Conservation (phyloP, 2,888 invertebrate genomes). For the Andricus quercusramuli region DNA sequence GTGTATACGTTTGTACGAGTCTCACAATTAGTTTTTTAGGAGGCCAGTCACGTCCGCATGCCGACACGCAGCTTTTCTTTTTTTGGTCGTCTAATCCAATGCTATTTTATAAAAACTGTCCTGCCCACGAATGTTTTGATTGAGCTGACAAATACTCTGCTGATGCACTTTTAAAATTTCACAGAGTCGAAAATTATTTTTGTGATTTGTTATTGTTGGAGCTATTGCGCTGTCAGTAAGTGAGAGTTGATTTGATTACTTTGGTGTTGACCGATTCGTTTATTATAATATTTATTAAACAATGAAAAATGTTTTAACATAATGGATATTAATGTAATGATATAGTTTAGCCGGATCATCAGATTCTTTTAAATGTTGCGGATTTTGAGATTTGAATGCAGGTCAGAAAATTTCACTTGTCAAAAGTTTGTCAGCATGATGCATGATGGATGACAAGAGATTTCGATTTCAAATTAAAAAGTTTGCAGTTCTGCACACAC, state of each 20-base stretch:
- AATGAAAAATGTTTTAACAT: no score
- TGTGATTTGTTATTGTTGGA: background rate
- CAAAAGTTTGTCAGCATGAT: no score
- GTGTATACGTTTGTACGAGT: background rate
- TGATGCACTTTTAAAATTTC: background rate
- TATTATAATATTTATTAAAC: no score
- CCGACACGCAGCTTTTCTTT: slow-evolving; percentile 23
- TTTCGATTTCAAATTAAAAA: no score
- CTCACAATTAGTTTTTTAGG: slow-evolving; percentile 18
- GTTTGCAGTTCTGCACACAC: no score
- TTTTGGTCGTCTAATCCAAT: slow-evolving; percentile 5
- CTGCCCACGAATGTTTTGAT: background rate
- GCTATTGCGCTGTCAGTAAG: background rate
- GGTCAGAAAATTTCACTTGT: no score
- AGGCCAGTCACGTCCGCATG: slow-evolving; percentile 15
- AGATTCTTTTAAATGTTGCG: no score
- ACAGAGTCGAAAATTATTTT: background rate
- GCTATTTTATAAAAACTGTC: background rate
- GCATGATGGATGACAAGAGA: no score
- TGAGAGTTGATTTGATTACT: background rate
- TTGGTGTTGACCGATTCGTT: no score
- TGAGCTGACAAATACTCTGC: background rate
- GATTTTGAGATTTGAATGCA: no score
- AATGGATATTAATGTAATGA: no score
- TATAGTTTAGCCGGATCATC: no score